A percentile compares a stretch with the other conserved stretches of the same genome.
These are phyloP conservation scores for Botrylloides violaceus DNA, from an alignment of 23 tunicate genomes.

Conservation along the genomic window DNA sequence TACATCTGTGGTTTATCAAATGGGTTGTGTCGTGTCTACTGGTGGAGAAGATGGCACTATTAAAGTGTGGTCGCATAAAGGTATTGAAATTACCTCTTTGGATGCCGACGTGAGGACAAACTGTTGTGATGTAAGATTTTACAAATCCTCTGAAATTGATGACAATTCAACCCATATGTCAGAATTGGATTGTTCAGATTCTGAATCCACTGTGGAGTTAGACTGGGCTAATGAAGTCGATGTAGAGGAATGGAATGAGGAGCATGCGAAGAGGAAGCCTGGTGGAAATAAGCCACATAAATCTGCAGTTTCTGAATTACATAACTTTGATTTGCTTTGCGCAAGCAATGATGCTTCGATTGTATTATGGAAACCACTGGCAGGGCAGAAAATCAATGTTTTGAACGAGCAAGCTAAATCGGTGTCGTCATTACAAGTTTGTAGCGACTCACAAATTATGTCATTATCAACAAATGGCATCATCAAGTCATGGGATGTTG, in stretches of 20 bases:
- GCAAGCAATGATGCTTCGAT: constrained; percentile 14
- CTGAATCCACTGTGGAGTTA: not conserved
- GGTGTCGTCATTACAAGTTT: not conserved
- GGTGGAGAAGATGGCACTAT: constrained; percentile 22
- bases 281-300: constrained; percentile 22
- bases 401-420: constrained; percentile 12
- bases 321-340: constrained; percentile 9
- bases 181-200: not conserved
- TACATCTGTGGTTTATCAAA: constrained; percentile 24
- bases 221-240: constrained; percentile 37
- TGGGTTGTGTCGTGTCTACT: constrained; percentile 35
- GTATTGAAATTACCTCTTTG: constrained; percentile 24
- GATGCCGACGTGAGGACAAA: constrained; percentile 20
- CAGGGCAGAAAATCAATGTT: not conserved
- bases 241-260: constrained; percentile 36
- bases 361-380: constrained; percentile 17
- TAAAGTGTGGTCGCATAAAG: constrained; percentile 33
- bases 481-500: constrained; percentile 8
- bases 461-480: constrained; percentile 7
- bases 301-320: not conserved
- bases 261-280: constrained; percentile 13
- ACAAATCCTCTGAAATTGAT: not conserved
- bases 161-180: too few relatives aligned
- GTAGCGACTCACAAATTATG: not conserved
- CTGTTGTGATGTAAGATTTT: constrained; percentile 26